phyloP scores from a whole-genome alignment of 1,140 invertebrate genomes.

The Trichogramma pretiosum region DNA sequence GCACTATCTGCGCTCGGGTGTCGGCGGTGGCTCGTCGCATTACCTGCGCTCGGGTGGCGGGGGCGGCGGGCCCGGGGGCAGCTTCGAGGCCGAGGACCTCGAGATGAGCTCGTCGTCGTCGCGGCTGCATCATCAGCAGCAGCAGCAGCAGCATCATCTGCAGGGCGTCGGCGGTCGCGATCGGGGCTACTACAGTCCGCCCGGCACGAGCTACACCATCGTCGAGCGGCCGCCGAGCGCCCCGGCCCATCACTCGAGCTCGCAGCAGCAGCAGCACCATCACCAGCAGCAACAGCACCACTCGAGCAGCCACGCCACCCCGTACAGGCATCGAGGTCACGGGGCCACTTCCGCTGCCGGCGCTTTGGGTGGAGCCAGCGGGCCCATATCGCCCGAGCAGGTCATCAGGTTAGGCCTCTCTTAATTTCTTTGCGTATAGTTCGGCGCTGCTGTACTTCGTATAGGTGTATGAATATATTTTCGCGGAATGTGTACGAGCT shows the following conservation, averaged over 20 bases:
- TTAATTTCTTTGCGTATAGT: not conserved
- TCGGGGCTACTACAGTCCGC: conserved; percentile 49
- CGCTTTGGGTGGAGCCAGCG: too few relatives aligned
- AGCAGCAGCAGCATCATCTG: conserved; percentile 26
- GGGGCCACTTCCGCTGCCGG: conserved; percentile 27
- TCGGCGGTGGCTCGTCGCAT: conserved; percentile 26
- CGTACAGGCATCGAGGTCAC: conserved; percentile 49
- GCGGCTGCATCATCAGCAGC: conserved; percentile 19
- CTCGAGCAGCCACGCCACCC: conserved; percentile 50
- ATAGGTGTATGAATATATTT: too few relatives aligned
- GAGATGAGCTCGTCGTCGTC: conserved; percentile 37
- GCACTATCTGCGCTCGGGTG: conserved; percentile 37
- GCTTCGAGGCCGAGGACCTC: conserved; percentile 46
- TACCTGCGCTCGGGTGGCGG: conserved; percentile 30
- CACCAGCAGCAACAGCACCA: too few relatives aligned
- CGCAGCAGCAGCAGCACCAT: too few relatives aligned
- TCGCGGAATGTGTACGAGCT: too few relatives aligned
- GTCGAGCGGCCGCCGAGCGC: conserved; percentile 70
- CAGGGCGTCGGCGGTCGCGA: conserved; percentile 24
- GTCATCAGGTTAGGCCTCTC: conserved; percentile 46
- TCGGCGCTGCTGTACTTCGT: not conserved
- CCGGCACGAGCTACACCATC: conserved; percentile 73
- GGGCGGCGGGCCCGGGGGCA: conserved; percentile 33
- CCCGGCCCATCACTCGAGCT: conserved; percentile 56
- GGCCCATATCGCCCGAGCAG: conserved; percentile 68